phyloP scores from a whole-genome alignment of 2,888 invertebrate species.

The Liopterus haemorrhoidalis region DNA sequence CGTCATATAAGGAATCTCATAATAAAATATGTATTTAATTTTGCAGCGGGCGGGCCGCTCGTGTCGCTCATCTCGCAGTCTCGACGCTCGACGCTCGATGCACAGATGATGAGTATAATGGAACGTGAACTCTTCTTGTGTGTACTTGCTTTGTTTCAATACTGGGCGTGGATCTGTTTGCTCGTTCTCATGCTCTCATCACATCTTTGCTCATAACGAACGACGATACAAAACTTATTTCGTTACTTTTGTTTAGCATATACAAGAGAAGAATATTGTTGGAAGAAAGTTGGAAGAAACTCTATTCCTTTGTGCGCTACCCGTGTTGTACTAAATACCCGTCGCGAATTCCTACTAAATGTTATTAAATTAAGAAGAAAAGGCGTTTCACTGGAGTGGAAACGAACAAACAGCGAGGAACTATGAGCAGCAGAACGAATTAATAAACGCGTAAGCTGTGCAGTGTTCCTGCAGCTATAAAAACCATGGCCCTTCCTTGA shows the following conservation, averaged over 20 bases:
- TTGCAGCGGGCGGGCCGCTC: slow-evolving; percentile 16
- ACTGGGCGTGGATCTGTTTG: slow-evolving; percentile 29
- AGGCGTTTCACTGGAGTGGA: slow-evolving; percentile 41
- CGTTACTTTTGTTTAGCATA: slow-evolving; percentile 32
- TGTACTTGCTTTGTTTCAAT: slow-evolving; percentile 31
- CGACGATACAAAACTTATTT: slow-evolving; percentile 39
- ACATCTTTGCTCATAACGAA: slow-evolving; percentile 33
- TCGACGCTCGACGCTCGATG: slow-evolving; percentile 7
- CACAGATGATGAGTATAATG: slow-evolving; percentile 28
- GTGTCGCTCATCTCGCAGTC: not conserved
- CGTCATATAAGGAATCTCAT: too few species aligned
- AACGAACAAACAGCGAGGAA: slow-evolving; percentile 32
- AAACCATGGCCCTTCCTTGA: slow-evolving; percentile 7
- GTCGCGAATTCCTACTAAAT: slow-evolving; percentile 41
- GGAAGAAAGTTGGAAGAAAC: slow-evolving; percentile 40
- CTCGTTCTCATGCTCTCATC: slow-evolving; percentile 12
- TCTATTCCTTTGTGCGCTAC: slow-evolving; percentile 37
- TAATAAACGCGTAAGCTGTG: slow-evolving; percentile 30
- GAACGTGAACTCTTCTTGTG: slow-evolving; percentile 28
- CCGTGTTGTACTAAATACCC: slow-evolving; percentile 41
- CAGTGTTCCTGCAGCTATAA: slow-evolving; percentile 5
- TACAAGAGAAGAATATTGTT: slow-evolving; percentile 38
- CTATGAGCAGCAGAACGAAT: slow-evolving; percentile 33
- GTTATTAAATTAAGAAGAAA: slow-evolving; percentile 45
- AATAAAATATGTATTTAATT: slow-evolving; percentile 42